Evolutionary conservation across 1,140 invertebrate genomes (phyloP), one percentile per base, ranked within the genome.

Genomic region (Halesus radiatus): DNA sequence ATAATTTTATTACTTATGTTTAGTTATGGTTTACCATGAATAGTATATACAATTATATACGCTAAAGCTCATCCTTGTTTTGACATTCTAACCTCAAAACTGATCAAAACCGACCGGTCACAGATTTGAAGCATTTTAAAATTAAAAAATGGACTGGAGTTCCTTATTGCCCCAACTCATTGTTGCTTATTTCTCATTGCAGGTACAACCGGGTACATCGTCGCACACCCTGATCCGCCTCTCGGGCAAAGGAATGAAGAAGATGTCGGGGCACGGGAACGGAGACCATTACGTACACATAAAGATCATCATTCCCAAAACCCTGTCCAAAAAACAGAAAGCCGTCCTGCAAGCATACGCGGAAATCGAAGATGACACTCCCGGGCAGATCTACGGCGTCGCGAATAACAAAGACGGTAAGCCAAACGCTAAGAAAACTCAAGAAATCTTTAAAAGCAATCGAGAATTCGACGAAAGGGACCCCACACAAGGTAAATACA

Each of bases 281-380:
- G 99, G 99, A 0, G 98, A 99, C 89, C 99, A 99, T 89, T 99
- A 99, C 87, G 93, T 99, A 10, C 94, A 97, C 85, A 90, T 99
- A 8, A 99, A 98, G 90, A 96, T 99, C 84, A 91, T 92, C 84
- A 89, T 88, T 76, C 96, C 94, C 18, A 94, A 94, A 82, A 89
- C 90, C 52, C 86, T 99, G 56, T 93, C 90, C 26, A 87, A 92
- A 20, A 94, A 98, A 85, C 98, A 99, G 86, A 95, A 94, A 86
- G 95, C 96, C 0, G 86, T 99, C 1, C 87, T 98, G 6, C 92
- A 90, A 84, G 94, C 97, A 0, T 99, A 96, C 87, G 98, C 98
- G 0, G 97, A 98, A 87, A 85, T 97, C 5, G 98, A 99, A 88
- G 92, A 92, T 50, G 93, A 96, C 84, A 97, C 96, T 2, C 95